Conservation (phyloP, 2,797 vertebrate species). For the Helarctos malayanus region DNA sequence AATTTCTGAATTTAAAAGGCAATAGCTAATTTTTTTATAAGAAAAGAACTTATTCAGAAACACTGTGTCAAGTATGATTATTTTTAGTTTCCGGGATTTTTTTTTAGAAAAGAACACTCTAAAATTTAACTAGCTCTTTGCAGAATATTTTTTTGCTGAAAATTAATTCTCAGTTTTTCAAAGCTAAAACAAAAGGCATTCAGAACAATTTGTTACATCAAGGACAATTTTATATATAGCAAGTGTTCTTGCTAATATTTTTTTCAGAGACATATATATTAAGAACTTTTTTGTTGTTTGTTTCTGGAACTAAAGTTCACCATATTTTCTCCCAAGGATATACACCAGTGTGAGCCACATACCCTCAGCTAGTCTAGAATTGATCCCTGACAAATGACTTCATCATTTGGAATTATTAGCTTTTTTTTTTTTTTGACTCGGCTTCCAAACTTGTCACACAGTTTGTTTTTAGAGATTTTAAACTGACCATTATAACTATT, state of each 20-base stretch:
- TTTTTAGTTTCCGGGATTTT: constrained; percentile 58
- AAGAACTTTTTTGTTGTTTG: neutral
- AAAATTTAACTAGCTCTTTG: constrained; percentile 6
- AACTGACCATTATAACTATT: constrained; percentile 62
- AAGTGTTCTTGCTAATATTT: neutral
- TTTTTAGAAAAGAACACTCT: neutral
- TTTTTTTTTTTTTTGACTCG: neutral
- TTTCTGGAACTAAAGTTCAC: neutral
- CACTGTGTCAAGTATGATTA: neutral
- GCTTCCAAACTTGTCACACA: neutral
- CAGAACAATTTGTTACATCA: neutral
- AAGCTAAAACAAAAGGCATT: constrained; percentile 38
- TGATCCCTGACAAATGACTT: constrained; percentile 18
- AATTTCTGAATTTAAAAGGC: constrained; percentile 35
- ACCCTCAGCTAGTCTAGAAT: neutral
- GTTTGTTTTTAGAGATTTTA: constrained; percentile 29
- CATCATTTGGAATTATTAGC: neutral
- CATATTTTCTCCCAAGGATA: neutral
- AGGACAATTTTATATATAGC: neutral
- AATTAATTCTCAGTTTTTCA: neutral
- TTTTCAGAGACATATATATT: neutral
- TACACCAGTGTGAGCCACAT: neutral
- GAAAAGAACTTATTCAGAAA: constrained; percentile 1
- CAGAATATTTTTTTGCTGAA: constrained; percentile 16
- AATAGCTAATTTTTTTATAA: neutral